phyloP scores from a whole-genome alignment of 2,113 vertebrate species.

The Glareola pratincola region DNA sequence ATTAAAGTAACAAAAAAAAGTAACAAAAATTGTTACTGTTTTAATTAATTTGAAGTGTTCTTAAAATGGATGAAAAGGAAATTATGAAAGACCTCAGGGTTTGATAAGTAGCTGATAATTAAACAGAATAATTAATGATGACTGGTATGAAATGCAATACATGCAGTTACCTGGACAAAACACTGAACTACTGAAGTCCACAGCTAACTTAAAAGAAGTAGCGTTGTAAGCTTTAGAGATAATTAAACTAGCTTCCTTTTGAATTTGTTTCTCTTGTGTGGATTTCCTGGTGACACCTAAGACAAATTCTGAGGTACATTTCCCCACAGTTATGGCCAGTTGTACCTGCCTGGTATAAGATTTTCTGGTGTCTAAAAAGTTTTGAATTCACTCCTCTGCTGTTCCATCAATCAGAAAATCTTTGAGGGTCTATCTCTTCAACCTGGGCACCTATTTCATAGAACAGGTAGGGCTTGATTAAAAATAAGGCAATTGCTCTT shows the following conservation, averaged over 20 bases:
- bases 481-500: background rate
- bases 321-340: background rate
- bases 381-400: background rate
- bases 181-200: background rate
- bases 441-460: background rate
- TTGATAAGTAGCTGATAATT: background rate
- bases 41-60: background rate
- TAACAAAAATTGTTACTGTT: background rate
- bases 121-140: background rate
- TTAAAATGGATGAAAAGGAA: background rate
- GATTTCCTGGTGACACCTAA: background rate
- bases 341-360: background rate
- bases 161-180: background rate
- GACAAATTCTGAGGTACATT: background rate
- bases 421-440: background rate
- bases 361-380: background rate
- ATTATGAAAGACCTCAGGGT: background rate
- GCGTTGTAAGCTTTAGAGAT: background rate
- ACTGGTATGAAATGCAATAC: background rate
- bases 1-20: no score
- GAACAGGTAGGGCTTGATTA: background rate
- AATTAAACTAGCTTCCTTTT: background rate
- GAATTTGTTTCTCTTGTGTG: background rate
- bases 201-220: background rate
- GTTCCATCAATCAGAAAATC: background rate